Evolutionary conservation across 2,888 invertebrate genomes (phyloP).

Genomic region (Ectobius pallidus): DNA sequence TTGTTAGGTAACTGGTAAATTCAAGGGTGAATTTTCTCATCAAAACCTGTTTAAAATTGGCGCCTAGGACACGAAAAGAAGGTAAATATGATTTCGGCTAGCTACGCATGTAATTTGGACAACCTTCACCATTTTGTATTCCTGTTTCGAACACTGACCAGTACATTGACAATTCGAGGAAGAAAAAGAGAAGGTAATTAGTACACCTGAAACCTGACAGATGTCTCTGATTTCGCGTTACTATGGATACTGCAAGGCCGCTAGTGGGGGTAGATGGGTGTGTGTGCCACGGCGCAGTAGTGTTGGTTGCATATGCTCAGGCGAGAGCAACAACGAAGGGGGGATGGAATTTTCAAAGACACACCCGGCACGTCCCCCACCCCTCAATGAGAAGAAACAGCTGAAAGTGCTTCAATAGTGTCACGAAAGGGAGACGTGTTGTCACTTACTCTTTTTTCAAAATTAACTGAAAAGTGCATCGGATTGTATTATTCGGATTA

Average conservation of each 20-base stretch:
- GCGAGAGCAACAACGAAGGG: not conserved
- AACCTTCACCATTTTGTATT: too few species aligned
- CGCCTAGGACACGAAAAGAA: too few species aligned
- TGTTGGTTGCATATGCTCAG: conserved; percentile 23
- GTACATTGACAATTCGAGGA: not conserved
- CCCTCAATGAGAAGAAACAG: not conserved
- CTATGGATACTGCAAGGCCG: not conserved
- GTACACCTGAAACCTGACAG: not conserved
- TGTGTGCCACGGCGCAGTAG: conserved; percentile 17
- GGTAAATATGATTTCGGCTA: too few species aligned
- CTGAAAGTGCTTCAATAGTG: not conserved
- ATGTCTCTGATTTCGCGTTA: conserved; percentile 17
- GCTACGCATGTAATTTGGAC: too few species aligned
- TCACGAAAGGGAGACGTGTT: not conserved
- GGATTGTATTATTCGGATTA: too few species aligned
- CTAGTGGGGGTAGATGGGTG: not conserved
- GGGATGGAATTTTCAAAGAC: conserved; percentile 9
- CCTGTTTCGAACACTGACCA: not conserved
- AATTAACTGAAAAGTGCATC: too few species aligned
- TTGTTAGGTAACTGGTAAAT: too few species aligned
- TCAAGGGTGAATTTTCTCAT: too few species aligned
- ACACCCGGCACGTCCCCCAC: conserved; percentile 1
- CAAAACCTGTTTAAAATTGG: too few species aligned
- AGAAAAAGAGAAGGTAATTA: not conserved
- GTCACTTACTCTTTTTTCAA: not conserved